Evolutionary conservation across 2,797 vertebrate species (phyloP).

Genomic region (Pseudochirops cupreus): DNA sequence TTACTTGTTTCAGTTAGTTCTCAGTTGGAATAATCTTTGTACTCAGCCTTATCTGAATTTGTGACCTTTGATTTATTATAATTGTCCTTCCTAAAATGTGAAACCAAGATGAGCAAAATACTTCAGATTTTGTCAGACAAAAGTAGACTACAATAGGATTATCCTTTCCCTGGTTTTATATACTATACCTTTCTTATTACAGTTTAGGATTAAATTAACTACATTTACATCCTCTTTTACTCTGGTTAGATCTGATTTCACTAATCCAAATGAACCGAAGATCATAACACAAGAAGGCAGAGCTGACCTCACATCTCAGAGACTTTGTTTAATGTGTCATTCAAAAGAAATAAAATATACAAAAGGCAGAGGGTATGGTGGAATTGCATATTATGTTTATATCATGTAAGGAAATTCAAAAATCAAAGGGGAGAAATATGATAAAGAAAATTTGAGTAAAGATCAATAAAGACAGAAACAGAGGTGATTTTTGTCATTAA

Average conservation of each 20-base stretch:
- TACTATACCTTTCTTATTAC: neutral
- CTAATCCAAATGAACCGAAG: neutral
- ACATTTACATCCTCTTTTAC: neutral
- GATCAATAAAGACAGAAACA: no score
- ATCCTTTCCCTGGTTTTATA: neutral
- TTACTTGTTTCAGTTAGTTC: neutral
- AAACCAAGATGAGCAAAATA: neutral
- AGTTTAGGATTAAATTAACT: neutral
- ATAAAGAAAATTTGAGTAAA: no score
- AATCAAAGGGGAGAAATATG: no score
- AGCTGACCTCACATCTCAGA: no score
- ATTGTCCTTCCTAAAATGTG: neutral
- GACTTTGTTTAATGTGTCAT: no score
- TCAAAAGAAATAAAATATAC: no score
- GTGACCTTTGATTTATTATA: neutral
- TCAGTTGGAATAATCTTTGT: neutral
- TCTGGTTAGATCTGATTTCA: neutral
- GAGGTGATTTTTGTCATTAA: no score
- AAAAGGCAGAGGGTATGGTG: no score
- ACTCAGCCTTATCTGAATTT: neutral
- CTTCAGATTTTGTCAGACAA: neutral
- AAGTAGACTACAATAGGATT: neutral
- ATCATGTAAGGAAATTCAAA: no score
- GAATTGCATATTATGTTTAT: no score
- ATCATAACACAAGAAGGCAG: no score